Conservation (phyloP, 2,797 vertebrate species). For the Buphagus erythrorhynchus region DNA sequence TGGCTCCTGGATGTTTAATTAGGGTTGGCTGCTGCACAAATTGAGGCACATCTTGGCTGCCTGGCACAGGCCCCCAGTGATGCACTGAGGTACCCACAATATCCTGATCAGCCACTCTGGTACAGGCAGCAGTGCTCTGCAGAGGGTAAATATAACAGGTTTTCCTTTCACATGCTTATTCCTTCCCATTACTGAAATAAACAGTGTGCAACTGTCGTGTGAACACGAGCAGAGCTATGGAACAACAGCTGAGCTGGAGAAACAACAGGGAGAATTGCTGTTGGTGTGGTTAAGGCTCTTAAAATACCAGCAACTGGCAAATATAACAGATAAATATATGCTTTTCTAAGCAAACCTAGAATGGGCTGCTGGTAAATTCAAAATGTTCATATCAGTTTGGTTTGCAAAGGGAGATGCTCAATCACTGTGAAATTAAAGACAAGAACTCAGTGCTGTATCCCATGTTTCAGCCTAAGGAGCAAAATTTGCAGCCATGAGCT, state of each 20-base stretch:
- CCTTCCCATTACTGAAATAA: constrained; percentile 26
- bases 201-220: background rate
- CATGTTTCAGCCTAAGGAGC: rapidly evolving
- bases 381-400: rapidly evolving
- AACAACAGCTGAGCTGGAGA: background rate
- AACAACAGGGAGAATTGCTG: background rate
- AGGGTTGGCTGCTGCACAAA: background rate
- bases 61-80: background rate
- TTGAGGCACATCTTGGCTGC: constrained; percentile 12
- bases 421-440: background rate
- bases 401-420: background rate
- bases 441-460: background rate
- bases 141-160: background rate
- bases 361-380: background rate
- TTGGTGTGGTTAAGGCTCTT: background rate
- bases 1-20: background rate
- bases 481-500: background rate
- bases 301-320: background rate
- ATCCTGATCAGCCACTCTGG: background rate
- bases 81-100: background rate
- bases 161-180: background rate
- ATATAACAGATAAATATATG: rapidly evolving
- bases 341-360: background rate
- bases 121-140: background rate
- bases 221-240: background rate